Conservation (phyloP, 1,140 invertebrate species). For the Eueides isabella region DNA sequence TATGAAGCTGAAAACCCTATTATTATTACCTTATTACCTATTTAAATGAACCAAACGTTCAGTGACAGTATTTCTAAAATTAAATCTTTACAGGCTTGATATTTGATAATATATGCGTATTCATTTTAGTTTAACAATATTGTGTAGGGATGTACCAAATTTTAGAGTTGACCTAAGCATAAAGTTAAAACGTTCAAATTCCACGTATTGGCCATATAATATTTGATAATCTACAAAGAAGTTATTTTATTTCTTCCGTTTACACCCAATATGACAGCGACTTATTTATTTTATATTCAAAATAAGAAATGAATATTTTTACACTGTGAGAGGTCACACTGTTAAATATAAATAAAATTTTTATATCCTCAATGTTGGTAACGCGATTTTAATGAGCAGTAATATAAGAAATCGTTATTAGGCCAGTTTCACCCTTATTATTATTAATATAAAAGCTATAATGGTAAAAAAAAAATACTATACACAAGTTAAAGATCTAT, state of each 20-base stretch:
- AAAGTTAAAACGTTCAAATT: too few relatives aligned
- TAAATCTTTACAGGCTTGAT: too few relatives aligned
- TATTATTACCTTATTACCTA: too few relatives aligned
- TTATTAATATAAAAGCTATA: neutral
- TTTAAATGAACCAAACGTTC: too few relatives aligned
- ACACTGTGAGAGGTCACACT: slow-evolving; percentile 2
- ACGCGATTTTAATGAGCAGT: slow-evolving; percentile 19
- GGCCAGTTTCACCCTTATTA: neutral
- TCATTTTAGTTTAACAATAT: too few relatives aligned
- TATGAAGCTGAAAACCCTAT: too few relatives aligned
- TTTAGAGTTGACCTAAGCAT: too few relatives aligned
- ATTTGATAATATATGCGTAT: too few relatives aligned
- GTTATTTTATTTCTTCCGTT: neutral
- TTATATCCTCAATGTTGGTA: slow-evolving; percentile 3
- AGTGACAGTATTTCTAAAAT: too few relatives aligned
- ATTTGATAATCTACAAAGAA: neutral
- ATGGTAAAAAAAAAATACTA: neutral
- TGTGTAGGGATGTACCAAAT: too few relatives aligned
- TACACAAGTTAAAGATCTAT: slow-evolving; percentile 21
- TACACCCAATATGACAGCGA: neutral
- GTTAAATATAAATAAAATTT: slow-evolving; percentile 6
- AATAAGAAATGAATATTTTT: slow-evolving; percentile 11
- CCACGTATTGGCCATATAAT: neutral
- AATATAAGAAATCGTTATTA: neutral
- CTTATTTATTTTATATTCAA: slow-evolving; percentile 6